Percentiles rank a stretch among this genome's conserved stretches.
These are phyloP conservation scores for Natator depressus DNA, from an alignment of 2,113 vertebrate genomes.

Conservation along the genomic window DNA sequence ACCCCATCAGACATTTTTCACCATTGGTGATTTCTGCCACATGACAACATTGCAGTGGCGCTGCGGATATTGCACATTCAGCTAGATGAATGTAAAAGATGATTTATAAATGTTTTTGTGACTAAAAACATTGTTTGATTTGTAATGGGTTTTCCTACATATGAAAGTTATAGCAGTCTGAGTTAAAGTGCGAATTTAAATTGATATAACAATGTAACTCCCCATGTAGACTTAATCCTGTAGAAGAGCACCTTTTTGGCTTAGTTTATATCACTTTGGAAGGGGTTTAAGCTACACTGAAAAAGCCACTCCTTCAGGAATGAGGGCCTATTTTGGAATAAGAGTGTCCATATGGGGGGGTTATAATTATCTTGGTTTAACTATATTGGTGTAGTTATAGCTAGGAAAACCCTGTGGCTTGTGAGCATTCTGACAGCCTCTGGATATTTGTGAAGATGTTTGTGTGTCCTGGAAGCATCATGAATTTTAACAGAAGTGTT, in stretches of 20 bases:
- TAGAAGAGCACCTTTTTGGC: background rate
- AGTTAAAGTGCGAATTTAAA: background rate
- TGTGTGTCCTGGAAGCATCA: background rate
- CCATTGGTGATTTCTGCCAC: background rate
- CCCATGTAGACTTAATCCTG: background rate
- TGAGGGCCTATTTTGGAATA: background rate
- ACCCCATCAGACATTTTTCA: background rate
- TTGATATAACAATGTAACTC: background rate
- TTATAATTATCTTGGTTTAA: background rate
- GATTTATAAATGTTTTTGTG: background rate
- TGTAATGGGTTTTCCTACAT: background rate
- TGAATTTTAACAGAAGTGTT: background rate
- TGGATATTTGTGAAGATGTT: background rate
- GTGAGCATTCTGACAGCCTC: background rate
- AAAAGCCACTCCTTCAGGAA: background rate
- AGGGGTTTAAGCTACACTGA: background rate
- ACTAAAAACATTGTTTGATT: background rate
- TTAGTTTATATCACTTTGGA: background rate
- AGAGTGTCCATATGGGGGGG: no score
- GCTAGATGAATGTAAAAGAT: background rate
- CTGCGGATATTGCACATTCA: background rate
- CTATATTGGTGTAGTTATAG: background rate
- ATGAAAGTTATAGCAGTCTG: background rate
- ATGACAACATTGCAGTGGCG: background rate
- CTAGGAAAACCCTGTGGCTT: background rate